Evolutionary conservation across 2,113 vertebrate genomes (phyloP), one percentile per base, ranked within the genome.

Genomic region (Camelus dromedarius): DNA sequence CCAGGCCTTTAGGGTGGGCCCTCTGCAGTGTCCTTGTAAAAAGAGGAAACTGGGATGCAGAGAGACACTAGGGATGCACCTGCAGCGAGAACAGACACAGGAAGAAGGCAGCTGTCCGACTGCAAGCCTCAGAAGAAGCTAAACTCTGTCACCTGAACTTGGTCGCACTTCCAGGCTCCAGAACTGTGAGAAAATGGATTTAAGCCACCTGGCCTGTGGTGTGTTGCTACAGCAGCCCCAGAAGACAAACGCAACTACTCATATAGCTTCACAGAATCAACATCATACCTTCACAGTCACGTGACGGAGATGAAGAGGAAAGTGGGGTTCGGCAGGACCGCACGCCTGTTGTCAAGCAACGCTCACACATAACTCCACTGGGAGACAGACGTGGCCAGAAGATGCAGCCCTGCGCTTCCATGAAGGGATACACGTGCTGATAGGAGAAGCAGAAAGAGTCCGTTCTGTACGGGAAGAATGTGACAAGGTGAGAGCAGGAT

Each of bases 301-400:
- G 13, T 30, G n/a, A 50, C 13, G 3, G 32, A 89, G 58, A 76
- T 18, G 35, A 32, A 50, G 64, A 64, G 10, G 32, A 13, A 89
- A 76, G 46, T 22, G 42, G 42, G 4, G 30, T 46, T 3, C 11
- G 12, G 52, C 1, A 66, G 66, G 20, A 13, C 2, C 12, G 24
- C 50, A 6, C 2, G 46, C 24, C 19, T 42, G 46, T 46, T 10
- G 0, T 24, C 26, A 28, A 8, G 24, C 6, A 10, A 38, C 1
- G 69, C 32, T 62, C 28, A 5, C 3, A 18, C 14, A 16, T 22
- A 48, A 42, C 46, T 26, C 8, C 9, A 4, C 13, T 26, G 18
- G 69, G 46, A 38, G 46, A 38, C 32, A n/a, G 46, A 38, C 32
- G 22, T 35, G 24, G 14, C 26, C 28, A 48, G 35, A 28, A 66